A percentile compares a stretch with the other conserved stretches of the same genome.
Evolutionary conservation across 2,797 vertebrate genomes (phyloP).

Genomic region (Crenichthys baileyi): DNA sequence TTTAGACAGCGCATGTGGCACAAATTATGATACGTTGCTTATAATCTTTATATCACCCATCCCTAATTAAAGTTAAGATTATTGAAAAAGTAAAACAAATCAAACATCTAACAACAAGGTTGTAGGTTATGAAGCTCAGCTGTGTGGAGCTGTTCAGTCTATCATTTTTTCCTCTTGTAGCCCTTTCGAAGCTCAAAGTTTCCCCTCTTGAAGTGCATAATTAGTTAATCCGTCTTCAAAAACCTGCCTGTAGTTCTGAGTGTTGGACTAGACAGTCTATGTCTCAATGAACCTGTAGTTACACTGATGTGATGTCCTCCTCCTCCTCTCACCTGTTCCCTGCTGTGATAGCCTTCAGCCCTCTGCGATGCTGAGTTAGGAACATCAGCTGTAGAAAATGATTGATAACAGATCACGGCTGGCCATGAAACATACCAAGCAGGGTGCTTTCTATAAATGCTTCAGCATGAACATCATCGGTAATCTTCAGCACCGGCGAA

Average conservation of each 20-base stretch:
- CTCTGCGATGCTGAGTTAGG: neutral
- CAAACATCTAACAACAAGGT: neutral
- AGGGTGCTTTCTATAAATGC: neutral
- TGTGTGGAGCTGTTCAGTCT: neutral
- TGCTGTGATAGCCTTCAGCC: neutral
- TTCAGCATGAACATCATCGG: neutral
- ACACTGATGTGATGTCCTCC: neutral
- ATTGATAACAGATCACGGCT: neutral
- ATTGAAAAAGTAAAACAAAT: neutral
- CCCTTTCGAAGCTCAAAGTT: neutral
- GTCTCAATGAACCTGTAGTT: neutral
- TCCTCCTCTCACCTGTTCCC: no score
- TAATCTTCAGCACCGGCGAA: neutral
- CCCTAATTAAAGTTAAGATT: neutral
- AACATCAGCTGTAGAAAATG: neutral
- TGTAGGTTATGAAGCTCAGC: neutral
- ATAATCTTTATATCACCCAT: neutral
- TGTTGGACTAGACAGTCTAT: neutral
- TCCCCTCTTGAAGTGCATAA: neutral
- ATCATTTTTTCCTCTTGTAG: neutral
- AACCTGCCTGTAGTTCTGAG: neutral
- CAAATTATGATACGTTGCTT: neutral
- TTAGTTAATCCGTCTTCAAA: neutral
- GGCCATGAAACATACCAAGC: neutral
- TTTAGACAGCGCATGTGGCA: neutral